Evolutionary conservation across 1,140 invertebrate species (phyloP), one percentile per base, ranked within the genome.

Genomic region (Patella vulgata): DNA sequence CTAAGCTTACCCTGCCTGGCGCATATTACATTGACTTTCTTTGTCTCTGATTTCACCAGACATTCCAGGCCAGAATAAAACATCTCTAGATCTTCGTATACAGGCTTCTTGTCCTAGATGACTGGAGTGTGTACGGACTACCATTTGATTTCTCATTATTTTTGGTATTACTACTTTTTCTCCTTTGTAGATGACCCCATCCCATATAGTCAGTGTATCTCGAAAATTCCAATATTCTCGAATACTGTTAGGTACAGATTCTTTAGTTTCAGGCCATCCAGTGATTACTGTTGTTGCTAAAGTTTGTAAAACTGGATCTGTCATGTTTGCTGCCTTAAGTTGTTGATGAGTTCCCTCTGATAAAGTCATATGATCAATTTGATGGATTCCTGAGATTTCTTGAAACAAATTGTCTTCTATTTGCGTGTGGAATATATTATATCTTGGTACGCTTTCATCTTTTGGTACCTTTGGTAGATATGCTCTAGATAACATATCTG

Each of bases 21-120:
- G 72, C 2, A 50, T 55, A 17, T 62, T 58, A 57, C 70, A 72
- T 1, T 43, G 21, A 12, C 43, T 27, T 12, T 70, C 59, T 36
- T 58, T 63, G 11, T 68, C 23, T 21, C 54, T 33, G 12, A 72
- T 63, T 28, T 75, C 62, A 11, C 31, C 19, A 2, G 62, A 60
- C 72, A 74, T 71, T 14, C 58, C 54, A 0, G 70, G 72, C 64
- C 73, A 72, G 52, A 60, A 72, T 6, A 72, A 43, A 31, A 36
- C 31, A 25, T 72, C 50, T 46, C 55, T 30, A 17, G 70, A 67
- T 39, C 70, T 40, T 25, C 57, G 58, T 14, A 70, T 43, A 40
- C 70, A 72, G 12, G 55, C 56, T 52, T 67, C 56, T n/a, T 63
- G 53, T 33, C 67, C 70, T 17, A 65, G 42, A 52, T 72, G 72